phyloP scores from a whole-genome alignment of 2,888 invertebrate species.

The Drepana falcataria region DNA sequence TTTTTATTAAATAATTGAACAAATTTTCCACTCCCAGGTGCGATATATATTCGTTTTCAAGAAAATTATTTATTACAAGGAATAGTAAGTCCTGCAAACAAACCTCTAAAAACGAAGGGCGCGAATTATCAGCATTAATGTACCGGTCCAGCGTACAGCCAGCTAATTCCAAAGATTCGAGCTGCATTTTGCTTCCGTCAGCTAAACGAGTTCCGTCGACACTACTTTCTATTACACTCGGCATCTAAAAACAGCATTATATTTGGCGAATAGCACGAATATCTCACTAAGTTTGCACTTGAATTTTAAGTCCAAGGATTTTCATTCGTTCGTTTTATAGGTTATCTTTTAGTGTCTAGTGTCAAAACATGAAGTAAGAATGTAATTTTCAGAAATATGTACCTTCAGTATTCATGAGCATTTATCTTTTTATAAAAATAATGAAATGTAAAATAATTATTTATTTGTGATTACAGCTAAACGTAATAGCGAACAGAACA shows the following conservation, averaged over 20 bases:
- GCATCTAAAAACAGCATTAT: conserved; percentile 59
- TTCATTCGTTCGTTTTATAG: conserved; percentile 23
- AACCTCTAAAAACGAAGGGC: conserved; percentile 84
- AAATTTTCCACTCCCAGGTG: not conserved
- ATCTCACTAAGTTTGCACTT: conserved; percentile 9
- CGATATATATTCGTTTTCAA: too few relatives aligned
- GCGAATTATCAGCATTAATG: conserved; percentile 82
- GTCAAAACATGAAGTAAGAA: conserved; percentile 4
- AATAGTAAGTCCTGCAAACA: conserved; percentile 11
- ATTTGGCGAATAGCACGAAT: conserved; percentile 14
- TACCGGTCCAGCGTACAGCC: conserved; percentile 89
- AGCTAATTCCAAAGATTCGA: conserved; percentile 86
- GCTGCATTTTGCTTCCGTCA: conserved; percentile 70
- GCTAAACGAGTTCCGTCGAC: conserved; percentile 45
- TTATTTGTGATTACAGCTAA: not conserved
- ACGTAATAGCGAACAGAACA: not conserved
- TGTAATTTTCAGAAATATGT: not conserved
- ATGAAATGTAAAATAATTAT: not conserved
- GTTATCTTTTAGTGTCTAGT: conserved; percentile 23
- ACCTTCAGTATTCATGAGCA: conserved; percentile 2
- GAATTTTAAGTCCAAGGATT: conserved; percentile 21
- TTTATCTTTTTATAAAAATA: not conserved
- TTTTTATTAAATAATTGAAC: not conserved
- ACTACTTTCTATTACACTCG: conserved; percentile 49
- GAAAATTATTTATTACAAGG: too few relatives aligned